Percentiles rank a stretch among this genome's conserved stretches.
These are phyloP conservation scores for Ctena decussata DNA, from an alignment of 2,888 invertebrate genomes.

Conservation along the genomic window DNA sequence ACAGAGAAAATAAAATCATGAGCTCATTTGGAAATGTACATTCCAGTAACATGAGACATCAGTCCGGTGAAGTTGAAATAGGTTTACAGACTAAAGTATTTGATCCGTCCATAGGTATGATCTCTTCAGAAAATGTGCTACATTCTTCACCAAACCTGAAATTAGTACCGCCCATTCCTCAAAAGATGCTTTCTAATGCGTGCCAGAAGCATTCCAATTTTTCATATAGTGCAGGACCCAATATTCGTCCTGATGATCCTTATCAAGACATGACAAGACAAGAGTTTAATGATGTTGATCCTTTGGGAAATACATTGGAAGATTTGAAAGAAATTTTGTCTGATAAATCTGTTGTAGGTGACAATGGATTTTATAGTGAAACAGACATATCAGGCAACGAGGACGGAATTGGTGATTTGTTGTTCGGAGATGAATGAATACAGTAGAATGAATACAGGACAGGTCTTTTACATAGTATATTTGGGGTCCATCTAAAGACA, in stretches of 20 bases:
- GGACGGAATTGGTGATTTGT: not conserved
- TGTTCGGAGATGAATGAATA: not conserved
- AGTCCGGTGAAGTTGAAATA: not conserved
- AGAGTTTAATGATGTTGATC: not conserved
- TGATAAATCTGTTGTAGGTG: not conserved
- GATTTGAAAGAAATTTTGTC: not conserved
- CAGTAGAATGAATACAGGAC: too few relatives aligned
- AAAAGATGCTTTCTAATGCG: not conserved
- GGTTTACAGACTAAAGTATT: not conserved
- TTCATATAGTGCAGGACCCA: not conserved
- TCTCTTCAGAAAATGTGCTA: not conserved
- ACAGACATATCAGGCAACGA: not conserved
- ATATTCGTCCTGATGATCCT: not conserved
- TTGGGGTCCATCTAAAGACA: too few relatives aligned
- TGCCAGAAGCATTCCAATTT: not conserved
- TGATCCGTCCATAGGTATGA: not conserved
- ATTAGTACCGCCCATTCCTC: not conserved
- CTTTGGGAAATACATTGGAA: not conserved
- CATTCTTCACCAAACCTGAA: not conserved
- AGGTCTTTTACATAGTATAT: too few relatives aligned
- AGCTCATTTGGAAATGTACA: not conserved
- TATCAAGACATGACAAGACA: not conserved
- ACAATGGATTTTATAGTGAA: not conserved
- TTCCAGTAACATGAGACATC: not conserved
- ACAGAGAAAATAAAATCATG: not conserved